Evolutionary conservation across 2,888 invertebrate species (phyloP).

Genomic region (Aphodius granarius): DNA sequence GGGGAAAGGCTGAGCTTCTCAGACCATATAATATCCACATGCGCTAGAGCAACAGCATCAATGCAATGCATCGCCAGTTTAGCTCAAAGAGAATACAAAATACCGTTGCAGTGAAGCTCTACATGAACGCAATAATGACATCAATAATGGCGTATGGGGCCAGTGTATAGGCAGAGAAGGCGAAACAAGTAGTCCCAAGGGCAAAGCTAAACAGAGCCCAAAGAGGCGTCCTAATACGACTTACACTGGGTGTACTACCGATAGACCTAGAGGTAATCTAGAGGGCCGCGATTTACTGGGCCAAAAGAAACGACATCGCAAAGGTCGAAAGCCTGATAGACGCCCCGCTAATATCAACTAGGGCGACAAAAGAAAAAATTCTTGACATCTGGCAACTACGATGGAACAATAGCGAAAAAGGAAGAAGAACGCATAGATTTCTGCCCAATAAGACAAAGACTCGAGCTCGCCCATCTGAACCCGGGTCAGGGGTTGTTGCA

Average conservation of each 20-base stretch:
- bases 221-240: not conserved
- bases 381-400: too few species aligned
- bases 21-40: not conserved
- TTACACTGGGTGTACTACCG: not conserved
- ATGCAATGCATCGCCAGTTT: slow-evolving; percentile 18
- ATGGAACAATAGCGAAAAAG: too few species aligned
- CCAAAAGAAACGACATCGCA: too few species aligned
- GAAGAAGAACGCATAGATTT: too few species aligned
- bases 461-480: too few species aligned
- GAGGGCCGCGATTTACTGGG: too few species aligned
- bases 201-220: not conserved
- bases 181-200: not conserved
- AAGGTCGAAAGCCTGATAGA: too few species aligned
- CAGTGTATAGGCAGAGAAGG: not conserved
- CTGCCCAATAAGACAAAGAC: too few species aligned
- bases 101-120: not conserved
- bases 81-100: not conserved
- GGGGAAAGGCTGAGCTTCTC: not conserved
- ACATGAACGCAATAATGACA: too few species aligned
- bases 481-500: too few species aligned
- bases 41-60: not conserved
- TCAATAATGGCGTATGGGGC: slow-evolving; percentile 16
- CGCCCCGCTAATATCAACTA: too few species aligned
- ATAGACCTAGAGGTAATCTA: slow-evolving; percentile 12
- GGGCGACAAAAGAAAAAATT: too few species aligned